phyloP scores from a whole-genome alignment of 1,140 invertebrate genomes.

The Zaprionus inermis region DNA sequence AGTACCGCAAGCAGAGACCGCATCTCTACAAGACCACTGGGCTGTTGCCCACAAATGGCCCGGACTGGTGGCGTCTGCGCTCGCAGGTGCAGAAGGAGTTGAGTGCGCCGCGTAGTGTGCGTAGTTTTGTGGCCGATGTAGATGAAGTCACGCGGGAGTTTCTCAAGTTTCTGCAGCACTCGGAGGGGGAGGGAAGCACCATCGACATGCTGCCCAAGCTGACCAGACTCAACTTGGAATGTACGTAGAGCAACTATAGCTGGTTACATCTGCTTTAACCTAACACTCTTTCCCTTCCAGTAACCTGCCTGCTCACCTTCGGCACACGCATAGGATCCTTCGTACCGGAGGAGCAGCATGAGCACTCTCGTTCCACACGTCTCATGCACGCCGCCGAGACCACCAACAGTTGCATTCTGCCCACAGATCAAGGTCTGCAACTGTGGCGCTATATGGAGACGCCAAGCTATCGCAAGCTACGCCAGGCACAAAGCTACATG shows the following conservation, averaged over 20 bases:
- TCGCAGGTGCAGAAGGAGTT: constrained; percentile 92
- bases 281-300: constrained; percentile 81
- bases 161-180: constrained; percentile 83
- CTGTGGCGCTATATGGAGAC: constrained; percentile 91
- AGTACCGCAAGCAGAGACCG: constrained; percentile 90
- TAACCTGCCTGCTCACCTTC: constrained; percentile 89
- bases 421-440: constrained; percentile 90
- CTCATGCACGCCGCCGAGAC: constrained; percentile 89
- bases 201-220: constrained; percentile 89
- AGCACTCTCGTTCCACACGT: constrained; percentile 87
- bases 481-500: constrained; percentile 89
- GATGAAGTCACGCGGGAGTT: constrained; percentile 89
- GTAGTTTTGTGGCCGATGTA: constrained; percentile 87
- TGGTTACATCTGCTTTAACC: no score
- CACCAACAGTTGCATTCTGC: constrained; percentile 88
- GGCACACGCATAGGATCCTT: constrained; percentile 89
- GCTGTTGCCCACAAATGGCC: constrained; percentile 93
- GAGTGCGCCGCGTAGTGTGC: constrained; percentile 89
- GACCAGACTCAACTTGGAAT: constrained; percentile 91
- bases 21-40: constrained; percentile 92
- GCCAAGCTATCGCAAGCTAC: constrained; percentile 89
- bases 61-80: constrained; percentile 92
- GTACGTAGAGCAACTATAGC: constrained; percentile 74
- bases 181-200: constrained; percentile 15
- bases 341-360: constrained; percentile 85